Percentiles rank a stretch among this genome's conserved stretches.
These are phyloP conservation scores for Eilema caniola DNA, from an alignment of 2,888 invertebrate species.

Conservation along the genomic window DNA sequence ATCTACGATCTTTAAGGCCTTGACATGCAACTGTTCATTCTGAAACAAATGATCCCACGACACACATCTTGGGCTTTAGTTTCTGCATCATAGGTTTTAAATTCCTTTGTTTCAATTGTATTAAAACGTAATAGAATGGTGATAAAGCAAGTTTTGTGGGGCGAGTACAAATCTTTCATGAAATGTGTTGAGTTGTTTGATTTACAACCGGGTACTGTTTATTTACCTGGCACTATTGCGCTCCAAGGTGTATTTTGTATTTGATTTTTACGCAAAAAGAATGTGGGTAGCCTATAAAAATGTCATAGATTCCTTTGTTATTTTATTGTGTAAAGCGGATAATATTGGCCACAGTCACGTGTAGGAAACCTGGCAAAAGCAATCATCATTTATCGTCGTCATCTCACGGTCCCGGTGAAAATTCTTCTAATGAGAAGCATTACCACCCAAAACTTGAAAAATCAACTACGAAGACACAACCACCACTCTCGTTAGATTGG, in stretches of 20 bases:
- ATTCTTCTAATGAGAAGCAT: background rate
- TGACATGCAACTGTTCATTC: conserved; percentile 65
- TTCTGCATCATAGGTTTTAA: conserved; percentile 29
- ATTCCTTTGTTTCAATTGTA: conserved; percentile 41
- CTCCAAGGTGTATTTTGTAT: conserved; percentile 55
- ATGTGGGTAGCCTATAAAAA: conserved; percentile 31
- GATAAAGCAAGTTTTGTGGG: conserved; percentile 60
- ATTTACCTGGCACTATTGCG: conserved; percentile 59
- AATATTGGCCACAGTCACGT: background rate
- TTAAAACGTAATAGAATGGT: conserved; percentile 37
- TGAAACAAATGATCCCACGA: conserved; percentile 34
- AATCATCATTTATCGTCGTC: background rate
- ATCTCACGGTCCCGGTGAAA: background rate
- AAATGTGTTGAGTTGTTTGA: conserved; percentile 67
- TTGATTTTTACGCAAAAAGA: conserved; percentile 42
- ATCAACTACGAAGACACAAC: background rate
- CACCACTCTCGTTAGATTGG: background rate
- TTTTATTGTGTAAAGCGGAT: background rate
- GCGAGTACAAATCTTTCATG: conserved; percentile 77
- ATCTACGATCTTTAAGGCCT: conserved; percentile 60
- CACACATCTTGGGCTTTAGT: conserved; percentile 44
- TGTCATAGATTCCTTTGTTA: conserved; percentile 7
- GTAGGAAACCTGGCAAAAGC: background rate
- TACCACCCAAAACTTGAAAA: background rate
- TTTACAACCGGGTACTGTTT: conserved; percentile 60